Percentiles rank a stretch among this genome's conserved stretches.
Evolutionary conservation across 53 echinoderm and acorn worm genomes (phyloP).

Genomic region (Holothuria leucospilota): DNA sequence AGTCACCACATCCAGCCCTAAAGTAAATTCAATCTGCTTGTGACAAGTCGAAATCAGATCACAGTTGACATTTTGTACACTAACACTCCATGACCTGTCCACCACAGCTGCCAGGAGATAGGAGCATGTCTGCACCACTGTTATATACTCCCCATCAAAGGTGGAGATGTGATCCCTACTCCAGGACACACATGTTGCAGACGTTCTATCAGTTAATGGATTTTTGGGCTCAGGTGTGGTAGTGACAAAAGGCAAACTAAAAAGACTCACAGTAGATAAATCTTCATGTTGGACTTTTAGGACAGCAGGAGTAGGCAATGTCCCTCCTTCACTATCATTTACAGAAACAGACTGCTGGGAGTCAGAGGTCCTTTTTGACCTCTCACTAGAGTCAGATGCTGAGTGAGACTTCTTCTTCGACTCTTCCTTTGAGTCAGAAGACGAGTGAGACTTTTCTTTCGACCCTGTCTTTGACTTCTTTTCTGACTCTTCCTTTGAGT

Average conservation of each 20-base stretch:
- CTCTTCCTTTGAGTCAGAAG: too few relatives aligned
- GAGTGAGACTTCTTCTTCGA: too few relatives aligned
- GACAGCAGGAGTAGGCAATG: background rate
- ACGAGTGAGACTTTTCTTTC: too few relatives aligned
- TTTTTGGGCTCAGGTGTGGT: background rate
- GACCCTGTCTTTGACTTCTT: too few relatives aligned
- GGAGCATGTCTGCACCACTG: constrained; percentile 73
- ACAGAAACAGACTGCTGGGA: too few relatives aligned
- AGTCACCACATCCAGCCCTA: constrained; percentile 77
- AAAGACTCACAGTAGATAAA: background rate
- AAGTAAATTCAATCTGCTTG: constrained; percentile 79
- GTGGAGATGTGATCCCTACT: constrained; percentile 82
- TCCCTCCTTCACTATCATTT: too few relatives aligned
- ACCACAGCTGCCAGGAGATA: constrained; percentile 73
- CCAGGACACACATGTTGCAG: constrained; percentile 81
- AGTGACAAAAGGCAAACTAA: background rate
- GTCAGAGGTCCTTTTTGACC: too few relatives aligned
- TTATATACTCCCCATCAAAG: constrained; percentile 78
- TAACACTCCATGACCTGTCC: constrained; percentile 74
- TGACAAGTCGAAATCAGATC: constrained; percentile 70
- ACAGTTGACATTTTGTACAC: constrained; percentile 68
- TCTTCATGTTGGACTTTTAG: too few relatives aligned
- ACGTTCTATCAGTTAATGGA: constrained; percentile 49
- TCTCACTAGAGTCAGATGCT: too few relatives aligned
- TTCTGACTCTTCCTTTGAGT: too few relatives aligned